Conservation (phyloP, 1,140 invertebrate genomes). For the Copidosoma floridanum region DNA sequence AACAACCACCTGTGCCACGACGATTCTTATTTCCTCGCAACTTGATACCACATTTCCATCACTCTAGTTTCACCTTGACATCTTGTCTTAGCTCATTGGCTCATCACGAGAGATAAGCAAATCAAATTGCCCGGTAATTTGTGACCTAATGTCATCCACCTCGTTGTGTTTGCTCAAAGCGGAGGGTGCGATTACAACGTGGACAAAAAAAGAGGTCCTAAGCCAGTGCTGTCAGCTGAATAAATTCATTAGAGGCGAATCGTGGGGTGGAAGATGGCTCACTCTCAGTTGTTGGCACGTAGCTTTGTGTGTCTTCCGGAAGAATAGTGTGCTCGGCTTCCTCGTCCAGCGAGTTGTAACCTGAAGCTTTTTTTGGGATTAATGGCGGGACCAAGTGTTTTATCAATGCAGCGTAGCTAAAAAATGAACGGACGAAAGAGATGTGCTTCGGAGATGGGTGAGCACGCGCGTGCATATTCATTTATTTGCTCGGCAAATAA, state of each 20-base stretch:
- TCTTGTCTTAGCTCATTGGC: too few relatives aligned
- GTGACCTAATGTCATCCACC: slow-evolving; percentile 2
- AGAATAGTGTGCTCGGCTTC: neutral
- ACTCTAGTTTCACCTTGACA: too few relatives aligned
- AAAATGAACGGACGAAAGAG: neutral
- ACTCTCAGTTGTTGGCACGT: too few relatives aligned
- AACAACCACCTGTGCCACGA: too few relatives aligned
- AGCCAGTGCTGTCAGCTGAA: slow-evolving; percentile 4
- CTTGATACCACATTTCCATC: too few relatives aligned
- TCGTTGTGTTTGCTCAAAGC: neutral
- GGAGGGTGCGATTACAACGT: neutral
- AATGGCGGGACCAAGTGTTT: neutral
- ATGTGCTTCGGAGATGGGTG: neutral
- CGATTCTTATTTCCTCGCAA: too few relatives aligned
- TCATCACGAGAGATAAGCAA: too few relatives aligned
- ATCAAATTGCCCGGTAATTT: slow-evolving; percentile 8
- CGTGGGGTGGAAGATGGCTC: neutral
- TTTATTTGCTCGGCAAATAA: slow-evolving; percentile 11
- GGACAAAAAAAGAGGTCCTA: neutral
- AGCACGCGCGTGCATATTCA: neutral
- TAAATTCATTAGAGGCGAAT: slow-evolving; percentile 3
- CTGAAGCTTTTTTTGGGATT: slow-evolving; percentile 5
- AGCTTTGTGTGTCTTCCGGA: neutral
- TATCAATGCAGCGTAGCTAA: neutral
- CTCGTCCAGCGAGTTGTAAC: slow-evolving; percentile 2